Evolutionary conservation across 1,140 invertebrate species (phyloP).

Genomic region (Plutomurus gul): DNA sequence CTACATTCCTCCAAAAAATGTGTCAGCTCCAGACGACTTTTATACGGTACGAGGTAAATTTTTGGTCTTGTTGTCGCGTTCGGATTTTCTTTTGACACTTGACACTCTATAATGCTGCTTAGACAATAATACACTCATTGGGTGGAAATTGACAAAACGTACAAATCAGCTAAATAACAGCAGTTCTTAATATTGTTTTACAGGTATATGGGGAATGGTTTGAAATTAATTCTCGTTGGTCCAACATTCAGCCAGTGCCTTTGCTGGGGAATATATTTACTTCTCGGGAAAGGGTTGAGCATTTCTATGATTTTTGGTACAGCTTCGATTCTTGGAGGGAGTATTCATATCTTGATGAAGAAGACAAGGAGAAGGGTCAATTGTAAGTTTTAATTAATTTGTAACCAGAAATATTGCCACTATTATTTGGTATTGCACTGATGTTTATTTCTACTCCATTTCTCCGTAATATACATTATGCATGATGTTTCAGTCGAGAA

Average conservation of each 20-base stretch:
- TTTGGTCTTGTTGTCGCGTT: neutral
- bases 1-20: slow-evolving; percentile 74
- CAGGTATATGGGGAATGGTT: slow-evolving; percentile 75
- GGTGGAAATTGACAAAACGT: no score
- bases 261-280: slow-evolving; percentile 76
- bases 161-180: no score
- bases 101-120: no score
- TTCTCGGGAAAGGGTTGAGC: slow-evolving; percentile 74
- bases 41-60: slow-evolving; percentile 60
- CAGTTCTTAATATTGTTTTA: neutral
- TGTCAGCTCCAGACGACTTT: slow-evolving; percentile 80
- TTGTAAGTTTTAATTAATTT: no score
- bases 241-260: slow-evolving; percentile 83
- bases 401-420: no score
- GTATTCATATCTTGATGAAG: slow-evolving; percentile 98
- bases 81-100: neutral
- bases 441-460: neutral
- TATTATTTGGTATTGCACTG: neutral
- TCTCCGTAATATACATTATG: slow-evolving; percentile 11
- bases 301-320: slow-evolving; percentile 92
- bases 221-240: slow-evolving; percentile 89
- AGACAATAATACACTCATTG: no score
- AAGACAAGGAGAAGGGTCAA: slow-evolving; percentile 93
- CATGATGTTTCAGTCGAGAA: slow-evolving; percentile 68
- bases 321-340: slow-evolving; percentile 98